Evolutionary conservation across 2,113 vertebrate species (phyloP).

Genomic region (Megatriorchis doriae): DNA sequence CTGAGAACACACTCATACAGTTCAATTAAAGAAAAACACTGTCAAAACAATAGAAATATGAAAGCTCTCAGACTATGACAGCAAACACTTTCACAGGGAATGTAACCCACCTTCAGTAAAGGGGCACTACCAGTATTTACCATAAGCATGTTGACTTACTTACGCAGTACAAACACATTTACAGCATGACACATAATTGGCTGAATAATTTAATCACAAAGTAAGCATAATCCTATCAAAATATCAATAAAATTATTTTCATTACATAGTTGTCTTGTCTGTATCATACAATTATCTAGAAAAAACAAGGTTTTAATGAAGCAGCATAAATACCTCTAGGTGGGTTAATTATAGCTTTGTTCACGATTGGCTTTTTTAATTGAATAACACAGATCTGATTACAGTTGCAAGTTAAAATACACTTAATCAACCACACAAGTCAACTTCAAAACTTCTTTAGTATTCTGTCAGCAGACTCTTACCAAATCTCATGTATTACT

Average conservation of each 20-base stretch:
- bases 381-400: conserved; percentile 3
- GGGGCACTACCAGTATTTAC: background rate
- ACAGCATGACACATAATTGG: background rate
- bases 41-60: background rate
- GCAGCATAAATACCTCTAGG: background rate
- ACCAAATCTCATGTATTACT: background rate
- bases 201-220: background rate
- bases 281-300: background rate
- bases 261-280: background rate
- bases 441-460: background rate
- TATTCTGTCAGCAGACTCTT: background rate
- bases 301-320: background rate
- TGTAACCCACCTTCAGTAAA: background rate
- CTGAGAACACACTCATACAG: background rate
- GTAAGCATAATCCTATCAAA: background rate
- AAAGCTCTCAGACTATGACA: background rate
- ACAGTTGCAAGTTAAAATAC: background rate
- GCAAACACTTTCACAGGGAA: background rate
- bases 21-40: background rate
- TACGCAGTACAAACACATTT: background rate
- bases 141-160: background rate
- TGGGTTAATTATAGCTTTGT: background rate
- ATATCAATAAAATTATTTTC: background rate
- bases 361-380: background rate
- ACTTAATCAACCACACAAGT: background rate